Evolutionary conservation across 2,888 invertebrate genomes (phyloP).

Genomic region (Arctia plantaginis): DNA sequence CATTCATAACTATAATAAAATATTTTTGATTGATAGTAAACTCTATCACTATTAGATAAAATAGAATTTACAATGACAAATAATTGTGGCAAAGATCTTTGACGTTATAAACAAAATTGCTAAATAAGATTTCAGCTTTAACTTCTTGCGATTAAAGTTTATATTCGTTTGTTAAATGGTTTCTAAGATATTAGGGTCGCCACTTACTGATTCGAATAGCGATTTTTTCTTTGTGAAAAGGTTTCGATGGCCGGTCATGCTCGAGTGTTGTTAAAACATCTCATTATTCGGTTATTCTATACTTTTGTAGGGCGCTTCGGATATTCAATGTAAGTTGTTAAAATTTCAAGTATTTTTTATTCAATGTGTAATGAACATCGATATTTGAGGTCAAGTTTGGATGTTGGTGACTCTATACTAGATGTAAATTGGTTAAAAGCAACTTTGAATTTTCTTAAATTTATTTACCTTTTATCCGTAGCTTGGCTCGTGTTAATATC

Average conservation of each 20-base stretch:
- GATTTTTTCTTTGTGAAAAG: constrained; percentile 60
- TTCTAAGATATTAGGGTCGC: constrained; percentile 20
- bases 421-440: neutral
- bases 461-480: neutral
- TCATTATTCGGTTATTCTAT: constrained; percentile 56
- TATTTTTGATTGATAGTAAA: constrained; percentile 15
- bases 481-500: neutral
- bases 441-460: neutral
- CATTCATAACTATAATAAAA: neutral
- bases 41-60: constrained; percentile 6
- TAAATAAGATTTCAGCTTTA: constrained; percentile 9
- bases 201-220: constrained; percentile 60
- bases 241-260: constrained; percentile 60
- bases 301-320: constrained; percentile 47
- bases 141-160: neutral
- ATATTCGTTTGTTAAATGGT: constrained; percentile 18
- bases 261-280: constrained; percentile 42
- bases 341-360: constrained; percentile 25
- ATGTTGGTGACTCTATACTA: neutral
- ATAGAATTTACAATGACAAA: constrained; percentile 20
- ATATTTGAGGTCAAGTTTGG: constrained; percentile 21
- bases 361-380: constrained; percentile 8
- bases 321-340: constrained; percentile 27
- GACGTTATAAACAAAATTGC: neutral
- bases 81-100: constrained; percentile 15